Percentiles rank a stretch among this genome's conserved stretches.
Evolutionary conservation across 1,140 invertebrate genomes (phyloP).

Genomic region (Diorhabda elongata): DNA sequence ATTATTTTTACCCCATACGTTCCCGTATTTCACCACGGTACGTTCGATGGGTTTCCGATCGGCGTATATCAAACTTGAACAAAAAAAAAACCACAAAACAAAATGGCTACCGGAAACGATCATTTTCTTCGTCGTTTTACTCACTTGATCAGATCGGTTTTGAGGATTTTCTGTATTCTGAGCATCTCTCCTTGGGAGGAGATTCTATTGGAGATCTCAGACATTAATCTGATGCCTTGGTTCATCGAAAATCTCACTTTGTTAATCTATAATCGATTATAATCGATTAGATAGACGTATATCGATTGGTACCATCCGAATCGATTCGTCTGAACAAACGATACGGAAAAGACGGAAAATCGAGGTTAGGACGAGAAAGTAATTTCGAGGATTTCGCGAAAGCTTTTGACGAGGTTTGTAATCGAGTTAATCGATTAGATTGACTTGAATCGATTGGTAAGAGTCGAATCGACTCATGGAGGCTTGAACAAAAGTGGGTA

Average conservation of each 20-base stretch:
- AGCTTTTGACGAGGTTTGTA: no score
- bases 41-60: slow-evolving; percentile 27
- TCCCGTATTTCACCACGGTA: slow-evolving; percentile 20
- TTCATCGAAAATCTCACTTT: slow-evolving; percentile 60
- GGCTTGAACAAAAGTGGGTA: no score
- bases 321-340: neutral
- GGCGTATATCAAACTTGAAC: slow-evolving; percentile 34
- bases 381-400: no score
- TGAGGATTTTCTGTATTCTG: slow-evolving; percentile 39
- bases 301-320: neutral
- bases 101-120: neutral
- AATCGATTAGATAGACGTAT: slow-evolving; percentile 21
- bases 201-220: slow-evolving; percentile 42
- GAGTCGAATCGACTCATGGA: no score
- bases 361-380: no score
- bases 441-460: no score
- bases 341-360: neutral
- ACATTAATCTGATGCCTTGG: slow-evolving; percentile 42
- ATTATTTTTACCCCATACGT: slow-evolving; percentile 30
- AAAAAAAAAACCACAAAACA: neutral
- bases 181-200: slow-evolving; percentile 39
- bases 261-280: slow-evolving; percentile 52
- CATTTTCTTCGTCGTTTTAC: neutral
- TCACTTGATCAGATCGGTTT: slow-evolving; percentile 31
- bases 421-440: no score